A percentile compares a stretch with the other conserved stretches of the same genome.
phyloP scores from a whole-genome alignment of 35 echinoderm and acorn worm species.

The Apostichopus parvimensis region DNA sequence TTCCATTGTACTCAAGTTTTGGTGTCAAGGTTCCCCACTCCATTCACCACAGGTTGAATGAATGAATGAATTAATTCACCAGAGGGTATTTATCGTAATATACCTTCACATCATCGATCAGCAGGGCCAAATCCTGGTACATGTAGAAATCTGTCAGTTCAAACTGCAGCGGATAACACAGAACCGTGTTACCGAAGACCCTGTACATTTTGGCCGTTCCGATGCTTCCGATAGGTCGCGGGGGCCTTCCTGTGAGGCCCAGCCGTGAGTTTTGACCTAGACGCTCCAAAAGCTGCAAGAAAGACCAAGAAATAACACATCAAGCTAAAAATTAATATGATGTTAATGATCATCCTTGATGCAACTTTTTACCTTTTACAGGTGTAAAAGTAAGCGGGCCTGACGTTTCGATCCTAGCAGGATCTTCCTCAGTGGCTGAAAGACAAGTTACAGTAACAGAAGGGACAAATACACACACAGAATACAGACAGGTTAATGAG shows the following conservation, averaged over 20 bases:
- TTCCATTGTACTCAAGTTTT: background rate
- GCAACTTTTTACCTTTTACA: too few species aligned
- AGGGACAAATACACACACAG: too few species aligned
- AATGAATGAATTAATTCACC: background rate
- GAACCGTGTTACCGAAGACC: conserved; percentile 78
- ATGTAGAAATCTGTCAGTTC: conserved; percentile 97
- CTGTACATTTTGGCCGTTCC: conserved; percentile 89
- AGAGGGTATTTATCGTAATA: background rate
- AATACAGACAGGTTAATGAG: too few species aligned
- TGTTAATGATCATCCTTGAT: too few species aligned
- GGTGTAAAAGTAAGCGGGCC: too few species aligned
- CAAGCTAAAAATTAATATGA: too few species aligned
- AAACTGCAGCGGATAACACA: conserved; percentile 95
- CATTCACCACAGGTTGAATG: too few species aligned
- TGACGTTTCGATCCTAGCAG: too few species aligned
- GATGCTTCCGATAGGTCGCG: conserved; percentile 82
- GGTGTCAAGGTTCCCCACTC: background rate
- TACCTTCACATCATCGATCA: conserved; percentile 98
- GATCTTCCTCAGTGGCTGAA: too few species aligned
- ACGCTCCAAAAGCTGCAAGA: conserved; percentile 56
- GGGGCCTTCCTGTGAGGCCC: conserved; percentile 78
- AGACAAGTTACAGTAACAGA: too few species aligned
- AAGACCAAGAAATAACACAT: background rate
- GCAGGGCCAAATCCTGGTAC: conserved; percentile 85
- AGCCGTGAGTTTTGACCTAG: conserved; percentile 84